Percentiles rank a stretch among this genome's conserved stretches.
These are phyloP conservation scores for Eumerus sabulonum DNA, from an alignment of 2,888 invertebrate species.

Conservation along the genomic window DNA sequence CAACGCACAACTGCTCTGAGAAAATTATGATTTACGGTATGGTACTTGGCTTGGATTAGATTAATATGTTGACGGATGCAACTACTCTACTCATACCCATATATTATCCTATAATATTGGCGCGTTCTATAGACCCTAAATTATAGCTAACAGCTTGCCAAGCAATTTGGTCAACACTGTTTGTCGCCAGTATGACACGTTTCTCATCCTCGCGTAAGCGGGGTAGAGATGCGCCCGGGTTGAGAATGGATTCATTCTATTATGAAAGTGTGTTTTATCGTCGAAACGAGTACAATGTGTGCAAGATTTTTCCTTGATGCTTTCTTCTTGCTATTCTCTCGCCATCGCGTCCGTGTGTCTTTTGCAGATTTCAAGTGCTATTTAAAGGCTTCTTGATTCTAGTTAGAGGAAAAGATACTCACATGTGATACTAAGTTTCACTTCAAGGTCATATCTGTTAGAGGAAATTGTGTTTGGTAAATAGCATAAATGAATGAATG, in stretches of 20 bases:
- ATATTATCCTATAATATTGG: neutral
- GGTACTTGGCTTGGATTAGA: neutral
- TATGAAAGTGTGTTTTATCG: neutral
- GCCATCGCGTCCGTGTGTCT: neutral
- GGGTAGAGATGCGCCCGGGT: too few relatives aligned
- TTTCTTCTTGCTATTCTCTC: neutral
- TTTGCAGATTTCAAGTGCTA: neutral
- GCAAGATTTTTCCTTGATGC: neutral
- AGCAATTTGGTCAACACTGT: neutral
- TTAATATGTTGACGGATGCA: conserved; percentile 4
- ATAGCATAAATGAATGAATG: too few relatives aligned
- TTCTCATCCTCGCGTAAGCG: neutral
- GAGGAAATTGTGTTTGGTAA: too few relatives aligned
- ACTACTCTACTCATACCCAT: neutral
- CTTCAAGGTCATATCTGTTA: too few relatives aligned
- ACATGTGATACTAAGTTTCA: too few relatives aligned
- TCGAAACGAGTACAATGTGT: neutral
- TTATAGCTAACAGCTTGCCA: neutral
- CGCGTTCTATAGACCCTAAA: neutral
- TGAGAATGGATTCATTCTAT: neutral
- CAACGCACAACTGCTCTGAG: neutral
- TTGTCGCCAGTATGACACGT: neutral
- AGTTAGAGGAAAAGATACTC: neutral
- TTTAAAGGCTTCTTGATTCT: neutral
- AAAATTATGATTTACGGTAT: neutral